Percentiles rank a stretch among this genome's conserved stretches.
Evolutionary conservation across 2,113 vertebrate species (phyloP).

Genomic region (Laticauda colubrina): DNA sequence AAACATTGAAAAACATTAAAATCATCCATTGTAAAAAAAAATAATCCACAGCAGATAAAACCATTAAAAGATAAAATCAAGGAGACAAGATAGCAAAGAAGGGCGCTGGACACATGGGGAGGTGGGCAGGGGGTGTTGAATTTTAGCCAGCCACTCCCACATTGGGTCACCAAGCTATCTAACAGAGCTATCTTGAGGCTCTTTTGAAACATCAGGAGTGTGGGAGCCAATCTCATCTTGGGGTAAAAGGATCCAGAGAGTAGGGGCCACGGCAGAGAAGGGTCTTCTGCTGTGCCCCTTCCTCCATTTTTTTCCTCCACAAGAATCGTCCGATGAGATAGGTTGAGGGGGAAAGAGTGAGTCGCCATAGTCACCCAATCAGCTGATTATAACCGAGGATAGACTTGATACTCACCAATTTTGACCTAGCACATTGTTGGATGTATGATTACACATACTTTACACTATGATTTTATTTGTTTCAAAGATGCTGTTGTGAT

Average conservation of each 20-base stretch:
- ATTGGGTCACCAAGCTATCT: not conserved
- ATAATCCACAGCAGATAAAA: not conserved
- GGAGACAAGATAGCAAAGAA: not conserved
- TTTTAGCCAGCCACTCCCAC: not conserved
- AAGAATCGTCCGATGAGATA: not conserved
- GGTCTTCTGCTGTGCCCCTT: not conserved
- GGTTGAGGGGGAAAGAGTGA: not conserved
- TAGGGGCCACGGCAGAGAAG: not conserved
- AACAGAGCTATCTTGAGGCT: not conserved
- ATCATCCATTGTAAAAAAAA: not conserved
- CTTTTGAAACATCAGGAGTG: not conserved
- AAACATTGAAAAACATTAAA: not conserved
- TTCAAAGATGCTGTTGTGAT: not conserved
- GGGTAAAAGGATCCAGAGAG: not conserved
- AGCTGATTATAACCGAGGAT: not conserved
- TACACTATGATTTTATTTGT: not conserved
- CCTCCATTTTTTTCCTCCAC: not conserved
- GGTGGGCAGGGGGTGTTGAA: not conserved
- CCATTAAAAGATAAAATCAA: not conserved
- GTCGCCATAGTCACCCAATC: not conserved
- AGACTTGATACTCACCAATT: not conserved
- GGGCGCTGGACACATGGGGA: too few relatives aligned
- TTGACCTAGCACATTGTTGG: not conserved
- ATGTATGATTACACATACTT: not conserved
- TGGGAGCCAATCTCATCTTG: not conserved